phyloP scores from a whole-genome alignment of 2,888 invertebrate genomes.

The Seira ritae region DNA sequence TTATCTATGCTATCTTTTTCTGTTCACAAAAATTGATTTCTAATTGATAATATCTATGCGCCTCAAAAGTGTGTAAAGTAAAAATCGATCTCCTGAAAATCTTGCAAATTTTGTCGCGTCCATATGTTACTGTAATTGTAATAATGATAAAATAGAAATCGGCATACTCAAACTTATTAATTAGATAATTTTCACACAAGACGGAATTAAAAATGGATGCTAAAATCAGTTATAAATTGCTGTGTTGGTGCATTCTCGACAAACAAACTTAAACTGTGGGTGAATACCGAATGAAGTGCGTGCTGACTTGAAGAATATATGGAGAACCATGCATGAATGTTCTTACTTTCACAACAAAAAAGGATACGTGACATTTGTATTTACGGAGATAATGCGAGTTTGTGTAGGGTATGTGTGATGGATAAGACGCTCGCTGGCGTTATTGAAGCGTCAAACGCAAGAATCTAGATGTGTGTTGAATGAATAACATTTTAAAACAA shows the following conservation, averaged over 20 bases:
- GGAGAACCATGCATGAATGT: conserved; percentile 22
- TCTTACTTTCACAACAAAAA: conserved; percentile 49
- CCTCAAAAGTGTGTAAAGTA: too few relatives aligned
- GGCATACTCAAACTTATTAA: neutral
- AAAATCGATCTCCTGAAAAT: neutral
- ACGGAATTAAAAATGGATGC: conserved; percentile 23
- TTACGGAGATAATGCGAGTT: conserved; percentile 23
- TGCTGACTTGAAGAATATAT: neutral
- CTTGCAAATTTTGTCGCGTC: conserved; percentile 5
- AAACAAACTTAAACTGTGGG: conserved; percentile 1
- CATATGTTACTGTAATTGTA: neutral
- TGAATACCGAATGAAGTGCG: neutral
- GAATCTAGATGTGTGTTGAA: conserved; percentile 29
- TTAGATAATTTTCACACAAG: too few relatives aligned
- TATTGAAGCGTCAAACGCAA: conserved; percentile 5
- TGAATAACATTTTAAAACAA: conserved; percentile 35
- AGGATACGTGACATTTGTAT: conserved; percentile 26
- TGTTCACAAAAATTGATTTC: too few relatives aligned
- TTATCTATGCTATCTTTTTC: too few relatives aligned
- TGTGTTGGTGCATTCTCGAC: neutral
- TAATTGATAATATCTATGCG: too few relatives aligned
- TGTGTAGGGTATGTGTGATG: conserved; percentile 21
- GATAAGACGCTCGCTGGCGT: conserved; percentile 23
- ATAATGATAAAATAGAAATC: neutral
- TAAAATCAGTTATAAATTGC: neutral